phyloP scores from a whole-genome alignment of 2,888 invertebrate species.

The Scaptomyza cyrtandrae region DNA sequence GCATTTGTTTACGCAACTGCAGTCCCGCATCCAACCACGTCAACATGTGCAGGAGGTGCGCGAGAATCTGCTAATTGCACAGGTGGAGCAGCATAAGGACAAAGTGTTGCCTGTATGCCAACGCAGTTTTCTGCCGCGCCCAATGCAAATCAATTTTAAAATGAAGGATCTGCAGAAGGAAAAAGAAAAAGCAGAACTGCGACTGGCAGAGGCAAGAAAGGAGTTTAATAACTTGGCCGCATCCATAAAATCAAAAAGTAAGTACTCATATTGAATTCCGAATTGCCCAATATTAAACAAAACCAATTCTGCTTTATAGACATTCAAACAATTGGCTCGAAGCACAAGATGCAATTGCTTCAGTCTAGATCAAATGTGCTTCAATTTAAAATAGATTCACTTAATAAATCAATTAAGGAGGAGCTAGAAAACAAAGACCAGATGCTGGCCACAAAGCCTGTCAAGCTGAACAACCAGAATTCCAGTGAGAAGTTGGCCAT shows the following conservation, averaged over 20 bases:
- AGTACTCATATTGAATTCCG: slow-evolving; percentile 13
- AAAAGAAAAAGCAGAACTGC: slow-evolving; percentile 54
- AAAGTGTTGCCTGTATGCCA: slow-evolving; percentile 74
- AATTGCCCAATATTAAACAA: neutral
- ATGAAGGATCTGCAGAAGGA: slow-evolving; percentile 73
- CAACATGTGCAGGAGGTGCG: slow-evolving; percentile 78
- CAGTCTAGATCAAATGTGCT: slow-evolving; percentile 71
- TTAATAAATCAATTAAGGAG: slow-evolving; percentile 63
- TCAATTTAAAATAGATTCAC: slow-evolving; percentile 70
- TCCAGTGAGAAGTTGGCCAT: slow-evolving; percentile 77
- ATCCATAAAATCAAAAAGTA: slow-evolving; percentile 81
- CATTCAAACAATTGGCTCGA: slow-evolving; percentile 75
- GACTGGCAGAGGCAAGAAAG: slow-evolving; percentile 60
- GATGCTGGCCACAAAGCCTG: slow-evolving; percentile 78
- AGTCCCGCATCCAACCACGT: slow-evolving; percentile 79
- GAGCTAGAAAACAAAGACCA: slow-evolving; percentile 70
- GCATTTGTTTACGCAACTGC: slow-evolving; percentile 76
- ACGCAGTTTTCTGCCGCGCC: slow-evolving; percentile 77
- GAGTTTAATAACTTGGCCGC: slow-evolving; percentile 72
- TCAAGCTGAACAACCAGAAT: slow-evolving; percentile 73
- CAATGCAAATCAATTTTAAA: slow-evolving; percentile 78
- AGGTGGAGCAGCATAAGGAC: slow-evolving; percentile 73
- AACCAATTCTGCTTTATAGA: slow-evolving; percentile 53
- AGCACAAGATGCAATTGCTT: slow-evolving; percentile 68
- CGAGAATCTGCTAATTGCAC: slow-evolving; percentile 80